Evolutionary conservation across 92 coral and sea anemone genomes (phyloP).

Genomic region (Siderastrea radians): DNA sequence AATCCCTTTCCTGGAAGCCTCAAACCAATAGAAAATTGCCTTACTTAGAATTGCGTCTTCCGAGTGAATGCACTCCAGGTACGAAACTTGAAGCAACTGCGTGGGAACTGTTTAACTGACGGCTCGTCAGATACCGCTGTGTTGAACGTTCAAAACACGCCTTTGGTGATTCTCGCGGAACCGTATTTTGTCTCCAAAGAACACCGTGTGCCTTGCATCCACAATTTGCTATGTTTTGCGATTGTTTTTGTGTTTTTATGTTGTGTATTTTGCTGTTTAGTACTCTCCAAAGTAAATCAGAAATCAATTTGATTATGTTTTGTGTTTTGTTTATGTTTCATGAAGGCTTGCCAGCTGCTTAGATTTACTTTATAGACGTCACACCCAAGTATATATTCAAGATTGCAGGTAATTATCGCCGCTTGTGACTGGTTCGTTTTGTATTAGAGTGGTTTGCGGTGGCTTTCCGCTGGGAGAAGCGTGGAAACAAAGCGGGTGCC

Average conservation of each 20-base stretch:
- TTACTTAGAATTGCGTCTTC: conserved; percentile 12
- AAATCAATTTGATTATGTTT: neutral
- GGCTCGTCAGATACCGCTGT: neutral
- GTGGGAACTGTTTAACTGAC: neutral
- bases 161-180: neutral
- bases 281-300: neutral
- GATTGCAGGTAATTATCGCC: neutral
- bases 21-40: neutral
- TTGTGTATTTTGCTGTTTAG: neutral
- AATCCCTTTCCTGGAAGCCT: neutral
- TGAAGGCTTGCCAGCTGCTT: neutral
- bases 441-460: conserved; percentile 5
- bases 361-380: neutral
- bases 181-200: neutral
- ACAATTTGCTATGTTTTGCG: neutral
- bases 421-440: conserved; percentile 6
- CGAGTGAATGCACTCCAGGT: neutral
- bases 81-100: conserved; percentile 1
- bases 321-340: neutral
- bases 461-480: neutral
- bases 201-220: neutral
- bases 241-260: neutral
- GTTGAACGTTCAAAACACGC: neutral
- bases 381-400: neutral
- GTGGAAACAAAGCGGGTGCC: conserved; percentile 48